A percentile compares a stretch with the other conserved stretches of the same genome.
Conservation (phyloP, 2,797 vertebrate genomes). For the Amphiprion clarkii region DNA sequence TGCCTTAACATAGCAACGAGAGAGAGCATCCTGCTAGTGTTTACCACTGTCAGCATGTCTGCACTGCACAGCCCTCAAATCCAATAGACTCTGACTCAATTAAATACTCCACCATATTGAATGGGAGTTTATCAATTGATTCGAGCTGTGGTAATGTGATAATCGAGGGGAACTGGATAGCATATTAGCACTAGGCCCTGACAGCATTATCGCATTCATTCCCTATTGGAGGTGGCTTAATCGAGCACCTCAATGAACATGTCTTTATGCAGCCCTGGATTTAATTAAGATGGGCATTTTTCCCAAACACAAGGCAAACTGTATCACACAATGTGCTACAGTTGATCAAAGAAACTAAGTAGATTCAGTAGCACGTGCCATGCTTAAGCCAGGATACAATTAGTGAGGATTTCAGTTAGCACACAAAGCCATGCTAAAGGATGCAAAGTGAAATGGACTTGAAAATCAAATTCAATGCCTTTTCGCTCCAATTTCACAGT, state of each 20-base stretch:
- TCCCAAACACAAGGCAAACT: conserved; percentile 69
- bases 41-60: conserved; percentile 97
- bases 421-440: conserved; percentile 77
- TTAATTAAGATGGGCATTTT: conserved; percentile 82
- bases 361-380: conserved; percentile 60
- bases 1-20: conserved; percentile 59
- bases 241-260: conserved; percentile 79
- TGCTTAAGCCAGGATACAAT: conserved; percentile 70
- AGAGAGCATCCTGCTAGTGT: conserved; percentile 86
- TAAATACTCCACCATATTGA: conserved; percentile 97
- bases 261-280: conserved; percentile 78
- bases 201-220: conserved; percentile 89
- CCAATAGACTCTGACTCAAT: conserved; percentile 99
- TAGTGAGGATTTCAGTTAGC: conserved; percentile 64
- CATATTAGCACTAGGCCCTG: conserved; percentile 95
- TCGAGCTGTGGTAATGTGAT: conserved; percentile 97
- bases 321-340: conserved; percentile 63
- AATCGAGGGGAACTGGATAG: conserved; percentile 98
- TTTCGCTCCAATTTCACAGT: conserved; percentile 62
- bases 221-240: conserved; percentile 83
- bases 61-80: conserved; percentile 91
- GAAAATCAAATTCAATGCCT: conserved; percentile 47
- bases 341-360: conserved; percentile 61
- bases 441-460: conserved; percentile 71
- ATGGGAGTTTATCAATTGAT: conserved; percentile 99